These are phyloP conservation scores for Sardinella longiceps DNA, from an alignment of 2,797 vertebrate genomes.

Conservation along the genomic window DNA sequence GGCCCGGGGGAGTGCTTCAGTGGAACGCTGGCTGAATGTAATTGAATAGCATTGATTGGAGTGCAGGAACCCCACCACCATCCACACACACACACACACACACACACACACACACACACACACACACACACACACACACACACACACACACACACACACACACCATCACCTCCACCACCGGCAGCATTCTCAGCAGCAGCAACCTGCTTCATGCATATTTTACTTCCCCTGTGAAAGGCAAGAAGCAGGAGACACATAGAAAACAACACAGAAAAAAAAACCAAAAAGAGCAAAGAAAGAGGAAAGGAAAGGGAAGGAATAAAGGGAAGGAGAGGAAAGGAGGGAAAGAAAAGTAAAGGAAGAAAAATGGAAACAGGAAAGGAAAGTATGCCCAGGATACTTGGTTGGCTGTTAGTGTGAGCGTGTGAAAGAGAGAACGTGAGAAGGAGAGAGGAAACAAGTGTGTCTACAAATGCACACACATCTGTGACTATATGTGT, in stretches of 20 bases:
- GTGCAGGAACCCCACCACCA: neutral
- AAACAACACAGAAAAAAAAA: too few species aligned
- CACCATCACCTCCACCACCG: neutral
- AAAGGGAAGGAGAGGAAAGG: neutral
- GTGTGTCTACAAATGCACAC: neutral
- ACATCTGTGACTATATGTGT: neutral
- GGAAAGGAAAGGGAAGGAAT: neutral
- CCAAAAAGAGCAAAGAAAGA: conserved; percentile 22
- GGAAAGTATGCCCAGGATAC: conserved; percentile 30
- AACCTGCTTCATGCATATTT: conserved; percentile 59
- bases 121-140: too few species aligned
- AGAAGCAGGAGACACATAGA: neutral
- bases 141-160: too few species aligned
- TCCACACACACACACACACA: too few species aligned
- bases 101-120: too few species aligned
- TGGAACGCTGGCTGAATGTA: conserved; percentile 59
- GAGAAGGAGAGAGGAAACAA: too few species aligned
- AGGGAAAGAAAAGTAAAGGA: conserved; percentile 14
- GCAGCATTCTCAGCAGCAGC: neutral
- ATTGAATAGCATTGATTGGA: conserved; percentile 65
- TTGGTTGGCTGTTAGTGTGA: conserved; percentile 8
- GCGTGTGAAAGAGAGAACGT: conserved; percentile 25
- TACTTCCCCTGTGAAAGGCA: conserved; percentile 22
- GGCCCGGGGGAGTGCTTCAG: conserved; percentile 60
- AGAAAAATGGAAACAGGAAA: conserved; percentile 18